phyloP scores from a whole-genome alignment of 2,888 invertebrate species.

The Phortica okadai region DNA sequence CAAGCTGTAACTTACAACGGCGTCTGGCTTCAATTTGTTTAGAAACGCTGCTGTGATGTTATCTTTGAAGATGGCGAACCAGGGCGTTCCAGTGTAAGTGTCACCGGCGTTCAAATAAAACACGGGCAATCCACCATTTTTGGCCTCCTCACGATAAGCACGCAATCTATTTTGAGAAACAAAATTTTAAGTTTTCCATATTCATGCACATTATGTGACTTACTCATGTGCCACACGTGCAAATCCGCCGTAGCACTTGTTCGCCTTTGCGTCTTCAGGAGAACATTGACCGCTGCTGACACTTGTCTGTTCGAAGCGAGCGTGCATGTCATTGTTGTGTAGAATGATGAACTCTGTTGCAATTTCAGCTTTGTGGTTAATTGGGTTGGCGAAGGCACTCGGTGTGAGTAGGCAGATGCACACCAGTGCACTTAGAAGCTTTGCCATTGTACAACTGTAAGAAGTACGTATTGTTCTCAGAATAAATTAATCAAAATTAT shows the following conservation, averaged over 20 bases:
- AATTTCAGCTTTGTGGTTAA: constrained; percentile 41
- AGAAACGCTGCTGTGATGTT: constrained; percentile 87
- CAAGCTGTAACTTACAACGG: constrained; percentile 80
- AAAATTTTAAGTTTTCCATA: background rate
- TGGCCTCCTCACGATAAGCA: constrained; percentile 79
- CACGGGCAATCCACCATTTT: constrained; percentile 80
- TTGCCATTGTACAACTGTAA: background rate
- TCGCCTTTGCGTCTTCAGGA: constrained; percentile 78
- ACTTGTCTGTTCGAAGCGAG: constrained; percentile 88
- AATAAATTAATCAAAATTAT: too few species aligned
- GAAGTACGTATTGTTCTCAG: too few species aligned
- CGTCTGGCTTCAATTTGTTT: constrained; percentile 88
- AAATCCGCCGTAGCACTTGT: constrained; percentile 91
- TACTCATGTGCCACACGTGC: constrained; percentile 82
- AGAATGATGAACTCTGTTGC: constrained; percentile 82
- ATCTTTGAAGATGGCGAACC: constrained; percentile 91
- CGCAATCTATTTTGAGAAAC: constrained; percentile 77
- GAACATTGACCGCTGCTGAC: constrained; percentile 81
- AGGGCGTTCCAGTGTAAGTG: constrained; percentile 92
- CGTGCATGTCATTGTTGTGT: constrained; percentile 96
- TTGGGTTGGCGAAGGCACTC: constrained; percentile 49
- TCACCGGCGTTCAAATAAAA: constrained; percentile 94
- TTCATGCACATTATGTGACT: constrained; percentile 38
- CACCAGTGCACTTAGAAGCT: background rate
- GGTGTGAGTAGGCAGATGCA: background rate